Base-by-base conservation (phyloP, 2,888 invertebrate genomes). In the Cheilosia urbana region DNA sequence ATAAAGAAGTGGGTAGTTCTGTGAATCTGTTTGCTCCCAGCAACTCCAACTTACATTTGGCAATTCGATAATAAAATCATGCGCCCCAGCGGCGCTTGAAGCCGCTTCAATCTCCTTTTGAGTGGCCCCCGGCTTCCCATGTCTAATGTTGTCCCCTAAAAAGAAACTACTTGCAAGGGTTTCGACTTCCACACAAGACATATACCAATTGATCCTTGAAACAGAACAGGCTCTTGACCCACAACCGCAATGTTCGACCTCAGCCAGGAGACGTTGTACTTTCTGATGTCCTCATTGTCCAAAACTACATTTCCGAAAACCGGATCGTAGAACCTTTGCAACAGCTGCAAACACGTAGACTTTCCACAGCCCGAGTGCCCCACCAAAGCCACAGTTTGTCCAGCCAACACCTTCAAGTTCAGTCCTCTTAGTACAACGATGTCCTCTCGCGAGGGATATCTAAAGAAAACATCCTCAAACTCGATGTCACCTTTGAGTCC, bases 171-270 rank as follows among this genome's bases (percentile, higher is more conserved):
- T 37, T 37, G 11, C 2, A 37, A 13, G 2, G 37, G 37, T 3
- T 3, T 37, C 37, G 3, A 13, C 37, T 37, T 13, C 4, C 3
- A 2, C 13, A 4, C 34, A 34, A 34, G 9, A 34, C 37, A 27
- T n/a, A n/a, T 63, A 90, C 90, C 90, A 37, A 98, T 96, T 27
- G 95, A 95, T 6, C 96, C 95, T 89, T 96, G 96, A 91, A 98
- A 98, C 3, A 98, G 93, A 13, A 96, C 95, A 0, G 97, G 97
- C 88, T 98, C 97, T 91, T 98, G 97, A 0, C 96, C 96, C 2
- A 98, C 97, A 6, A 97, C 94, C 0, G 96, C 97, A 72, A 97
- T 95, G 89, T 96, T 95, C 40, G 94, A 93, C 63, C 97, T 93
- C 37, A 96, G 91, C 94, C 96, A 96, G 5, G 94, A 92, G 4